Conservation (phyloP, 2,113 vertebrate genomes). For the Brienomyrus longianalis region DNA sequence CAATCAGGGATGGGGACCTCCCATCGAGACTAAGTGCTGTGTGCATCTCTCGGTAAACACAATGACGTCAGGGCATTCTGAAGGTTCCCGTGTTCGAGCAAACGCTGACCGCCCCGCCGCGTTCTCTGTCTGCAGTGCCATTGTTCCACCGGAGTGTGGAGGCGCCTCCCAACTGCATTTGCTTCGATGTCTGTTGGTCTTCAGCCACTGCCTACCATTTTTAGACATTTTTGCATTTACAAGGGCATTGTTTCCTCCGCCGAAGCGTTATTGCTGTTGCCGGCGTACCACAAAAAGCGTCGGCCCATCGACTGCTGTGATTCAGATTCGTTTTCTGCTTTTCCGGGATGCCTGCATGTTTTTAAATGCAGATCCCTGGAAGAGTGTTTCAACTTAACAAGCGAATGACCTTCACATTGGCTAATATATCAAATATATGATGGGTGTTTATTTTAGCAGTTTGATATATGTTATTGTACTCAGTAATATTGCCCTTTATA, state of each 20-base stretch:
- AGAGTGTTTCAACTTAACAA: background rate
- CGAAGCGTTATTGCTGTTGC: background rate
- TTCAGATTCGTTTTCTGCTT: background rate
- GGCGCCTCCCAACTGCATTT: background rate
- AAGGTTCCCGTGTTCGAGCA: background rate
- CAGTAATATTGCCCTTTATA: background rate
- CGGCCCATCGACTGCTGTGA: background rate
- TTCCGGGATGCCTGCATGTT: background rate
- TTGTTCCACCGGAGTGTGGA: background rate
- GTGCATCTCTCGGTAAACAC: background rate
- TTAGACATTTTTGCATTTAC: background rate
- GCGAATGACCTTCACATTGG: background rate
- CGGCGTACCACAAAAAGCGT: background rate
- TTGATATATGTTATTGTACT: conserved; percentile 1
- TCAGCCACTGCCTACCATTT: background rate
- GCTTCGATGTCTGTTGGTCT: background rate
- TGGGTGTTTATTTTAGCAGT: background rate
- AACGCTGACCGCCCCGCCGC: background rate
- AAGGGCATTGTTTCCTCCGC: background rate
- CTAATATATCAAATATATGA: background rate
- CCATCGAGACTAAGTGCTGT: background rate
- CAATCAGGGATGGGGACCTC: background rate
- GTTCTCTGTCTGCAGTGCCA: background rate
- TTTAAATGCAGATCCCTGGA: background rate
- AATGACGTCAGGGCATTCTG: background rate